Base-by-base conservation (phyloP, 1,140 invertebrate species). In the Prorops nasuta region DNA sequence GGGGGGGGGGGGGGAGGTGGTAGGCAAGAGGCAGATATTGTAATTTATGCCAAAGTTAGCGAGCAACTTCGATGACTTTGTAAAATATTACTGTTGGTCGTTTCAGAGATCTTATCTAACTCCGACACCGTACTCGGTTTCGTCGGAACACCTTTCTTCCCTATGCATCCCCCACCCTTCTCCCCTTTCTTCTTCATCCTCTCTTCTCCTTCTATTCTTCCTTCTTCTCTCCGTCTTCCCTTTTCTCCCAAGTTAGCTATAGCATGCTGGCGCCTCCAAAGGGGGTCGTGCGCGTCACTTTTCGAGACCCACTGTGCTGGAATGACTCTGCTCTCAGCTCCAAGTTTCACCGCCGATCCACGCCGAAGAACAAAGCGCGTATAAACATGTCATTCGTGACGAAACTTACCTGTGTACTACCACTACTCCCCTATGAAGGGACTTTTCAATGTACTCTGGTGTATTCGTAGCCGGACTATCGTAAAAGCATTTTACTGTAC, bases 41-140 rank as follows among this genome's bases (percentile, higher is more conserved):
- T 71, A 69, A 72, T 72, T 72, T 69, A 71, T 71, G 62, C 67
- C 63, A 42, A 72, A 71, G 66, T 72, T 67, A 69, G 70, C 66
- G 64, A 64, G 58, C 55, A 70, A 69, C 68, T 70, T 72, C 68
- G 69, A 71, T 72, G 67, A 72, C 67, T 72, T 67, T 63, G 64
- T 72, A 66, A 72, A 70, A 72, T 72, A 72, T 72, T 64, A 68
- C 67, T 57, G 24, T 28, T 28, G 24, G 24, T 28, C 4, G 4
- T 4, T 28, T 28, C 24, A 10, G 24, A 28, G 4, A 6, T 28
- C 24, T 28, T 4, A 10, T 10, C 4, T 28, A 28, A 4, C 10
- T 28, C 24, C 24, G 24, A 10, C 10, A 28, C 24, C 4, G 24
- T 28, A 6, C 10, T 28, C 10, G 24, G 4, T 28, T 10, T 4